Evolutionary conservation across 2,797 vertebrate genomes (phyloP), one percentile per base, ranked within the genome.

Genomic region (Ctenochaetus hawaiiensis): DNA sequence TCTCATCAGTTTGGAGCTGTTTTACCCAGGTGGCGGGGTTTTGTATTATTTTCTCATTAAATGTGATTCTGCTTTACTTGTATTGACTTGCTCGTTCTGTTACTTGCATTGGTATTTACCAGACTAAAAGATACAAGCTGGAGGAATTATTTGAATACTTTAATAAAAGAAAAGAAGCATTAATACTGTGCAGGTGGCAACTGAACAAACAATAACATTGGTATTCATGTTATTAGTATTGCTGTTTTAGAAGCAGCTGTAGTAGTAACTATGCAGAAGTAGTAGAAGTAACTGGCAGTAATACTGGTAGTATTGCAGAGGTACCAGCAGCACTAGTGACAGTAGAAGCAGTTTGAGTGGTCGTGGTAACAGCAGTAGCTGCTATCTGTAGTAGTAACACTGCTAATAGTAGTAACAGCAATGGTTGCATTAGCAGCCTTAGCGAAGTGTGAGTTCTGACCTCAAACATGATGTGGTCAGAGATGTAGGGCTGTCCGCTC

Each of bases 381-480:
- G 30, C 5, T 39, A 39, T 10, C 6, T 39, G 13, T 8, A n/a
- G 56, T 26, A 23, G 18, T 6, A 4, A 20, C 9, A 48, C 17
- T 4, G 34, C 3, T 5, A 26, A 16, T 0, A 39, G 18, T 11
- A 41, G 48, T n/a, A 59, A 6, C 6, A 44, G 52, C 18, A 41
- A 20, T 18, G 5, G 1, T 4, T 48, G 47, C 12, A 18, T 18
- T 6, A 9, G 18, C 0, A 26, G 4, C 2, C 26, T 26, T 4
- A 39, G 37, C 37, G 6, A 37, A n/a, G n/a, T 3, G 37, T 9
- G 8, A 10, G 5, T 49, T 17, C 63, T 73, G 41, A 93, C 92
- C 94, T 98, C 95, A 65, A 93, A 93, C 91, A 96, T 91, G 64
- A 93, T 91, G 84, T 96, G 86, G 65, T 99, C 97, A 20, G 96